Evolutionary conservation across 2,113 vertebrate genomes (phyloP), one percentile per base, ranked within the genome.

Genomic region (Perognathus longimembris): DNA sequence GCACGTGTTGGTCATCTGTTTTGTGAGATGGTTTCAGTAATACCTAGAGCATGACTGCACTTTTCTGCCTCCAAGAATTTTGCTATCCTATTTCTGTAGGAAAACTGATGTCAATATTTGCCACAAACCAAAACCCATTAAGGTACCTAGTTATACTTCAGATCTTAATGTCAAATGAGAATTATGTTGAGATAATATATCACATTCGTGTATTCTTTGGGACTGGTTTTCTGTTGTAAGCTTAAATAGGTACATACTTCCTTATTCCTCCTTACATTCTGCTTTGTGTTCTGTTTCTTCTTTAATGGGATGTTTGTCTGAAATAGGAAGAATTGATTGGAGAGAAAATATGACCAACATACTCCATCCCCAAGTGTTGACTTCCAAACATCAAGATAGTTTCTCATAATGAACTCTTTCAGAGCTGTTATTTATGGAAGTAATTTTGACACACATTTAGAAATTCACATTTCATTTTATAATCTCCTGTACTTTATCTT

Each of bases 291-390:
- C 1, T 45, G 7, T 73, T 88, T 28, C 87, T 73, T 4, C 3
- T 77, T 90, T 76, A 67, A 84, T 63, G 81, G 7, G 91, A 71
- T 0, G 40, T 85, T 88, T 89, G 57, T 83, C 30, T 93, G 82
- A 88, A 42, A 81, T 57, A 82, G 28, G 32, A 85, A 6, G 71
- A 86, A 86, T 88, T 15, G 75, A 88, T 50, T 54, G 17, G 59
- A 85, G 54, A 87, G 61, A 91, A 91, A 74, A 79, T 26, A 61
- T 38, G 78, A 81, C 67, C 71, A 69, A 30, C 15, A 36, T 83
- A 74, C 94, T 81, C 38, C 70, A 87, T 70, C 86, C 36, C 24
- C 70, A 92, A 83, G 24, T 88, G 57, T 89, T 90, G 40, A 94
- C 90, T 92, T 70, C 18, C 28, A 70, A 70, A 40, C 80, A 83